These are phyloP conservation scores for Zapus hudsonius DNA, from an alignment of 2,113 vertebrate genomes.

Conservation along the genomic window DNA sequence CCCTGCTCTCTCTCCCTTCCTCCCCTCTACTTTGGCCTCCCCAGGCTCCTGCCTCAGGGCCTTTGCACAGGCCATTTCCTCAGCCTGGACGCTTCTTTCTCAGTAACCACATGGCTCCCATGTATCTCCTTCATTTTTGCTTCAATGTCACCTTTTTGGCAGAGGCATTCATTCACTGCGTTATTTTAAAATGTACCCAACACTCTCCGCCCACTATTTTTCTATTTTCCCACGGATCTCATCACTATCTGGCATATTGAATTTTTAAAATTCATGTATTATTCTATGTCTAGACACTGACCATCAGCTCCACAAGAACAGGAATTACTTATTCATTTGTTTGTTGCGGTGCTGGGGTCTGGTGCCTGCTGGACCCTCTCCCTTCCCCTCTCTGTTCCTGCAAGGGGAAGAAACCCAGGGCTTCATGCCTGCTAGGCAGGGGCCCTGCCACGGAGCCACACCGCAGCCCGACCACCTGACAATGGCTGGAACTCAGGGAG, in stretches of 20 bases:
- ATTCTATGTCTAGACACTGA: background rate
- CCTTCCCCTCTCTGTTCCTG: background rate
- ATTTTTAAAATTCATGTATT: background rate
- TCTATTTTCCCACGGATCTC: background rate
- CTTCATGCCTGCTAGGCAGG: background rate
- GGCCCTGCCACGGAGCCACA: no score
- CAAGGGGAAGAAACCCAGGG: background rate
- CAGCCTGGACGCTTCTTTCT: background rate
- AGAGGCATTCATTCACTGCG: background rate
- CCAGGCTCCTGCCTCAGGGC: background rate
- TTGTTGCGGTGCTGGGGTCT: background rate
- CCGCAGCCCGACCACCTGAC: no score
- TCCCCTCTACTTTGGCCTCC: background rate
- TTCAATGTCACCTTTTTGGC: background rate
- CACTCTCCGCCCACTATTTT: background rate
- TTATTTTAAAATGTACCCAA: constrained; percentile 19
- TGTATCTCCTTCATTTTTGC: background rate
- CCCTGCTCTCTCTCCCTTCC: background rate
- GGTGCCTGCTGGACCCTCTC: background rate
- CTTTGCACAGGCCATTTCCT: constrained; percentile 14
- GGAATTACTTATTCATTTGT: background rate
- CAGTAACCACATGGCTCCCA: background rate
- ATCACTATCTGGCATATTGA: background rate
- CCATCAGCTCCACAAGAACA: background rate
- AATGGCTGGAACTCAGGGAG: no score